Conservation (phyloP, 2,888 invertebrate genomes). For the Nasonia oneida region DNA sequence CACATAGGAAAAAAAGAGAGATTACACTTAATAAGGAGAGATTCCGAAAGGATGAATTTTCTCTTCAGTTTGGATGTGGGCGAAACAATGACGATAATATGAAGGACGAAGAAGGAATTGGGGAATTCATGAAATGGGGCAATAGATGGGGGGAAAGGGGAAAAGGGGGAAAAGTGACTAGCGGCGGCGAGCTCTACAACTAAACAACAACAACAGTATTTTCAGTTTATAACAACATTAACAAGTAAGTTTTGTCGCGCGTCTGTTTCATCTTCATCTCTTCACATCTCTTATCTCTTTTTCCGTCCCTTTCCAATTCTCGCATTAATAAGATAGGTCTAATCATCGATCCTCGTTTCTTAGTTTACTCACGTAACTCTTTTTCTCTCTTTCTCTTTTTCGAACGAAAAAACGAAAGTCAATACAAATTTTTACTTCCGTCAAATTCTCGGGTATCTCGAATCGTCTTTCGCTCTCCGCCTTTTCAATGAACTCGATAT, state of each 20-base stretch:
- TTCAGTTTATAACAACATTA: conserved; percentile 79
- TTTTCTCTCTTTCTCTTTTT: not conserved
- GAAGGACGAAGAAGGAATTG: conserved; percentile 25
- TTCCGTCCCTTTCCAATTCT: conserved; percentile 55
- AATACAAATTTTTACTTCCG: not conserved
- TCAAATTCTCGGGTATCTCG: conserved; percentile 29
- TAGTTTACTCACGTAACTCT: not conserved
- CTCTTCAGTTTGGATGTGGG: conserved; percentile 37
- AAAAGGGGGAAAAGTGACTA: conserved; percentile 74
- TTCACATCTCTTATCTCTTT: conserved; percentile 49
- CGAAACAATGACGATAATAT: conserved; percentile 33
- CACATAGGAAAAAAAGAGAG: conserved; percentile 52
- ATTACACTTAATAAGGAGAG: conserved; percentile 54
- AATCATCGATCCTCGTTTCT: conserved; percentile 8
- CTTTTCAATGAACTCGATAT: conserved; percentile 18
- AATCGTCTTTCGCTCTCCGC: conserved; percentile 21
- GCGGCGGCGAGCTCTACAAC: conserved; percentile 80
- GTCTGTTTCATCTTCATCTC: conserved; percentile 61
- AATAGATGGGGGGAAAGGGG: conserved; percentile 26
- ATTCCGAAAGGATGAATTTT: conserved; percentile 57
- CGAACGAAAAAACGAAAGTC: conserved; percentile 7
- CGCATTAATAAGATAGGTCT: conserved; percentile 14
- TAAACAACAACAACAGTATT: conserved; percentile 80
- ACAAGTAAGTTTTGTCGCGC: conserved; percentile 77
- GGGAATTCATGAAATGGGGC: conserved; percentile 22